phyloP scores from a whole-genome alignment of 2,888 invertebrate species.

The Torymus texanus region DNA sequence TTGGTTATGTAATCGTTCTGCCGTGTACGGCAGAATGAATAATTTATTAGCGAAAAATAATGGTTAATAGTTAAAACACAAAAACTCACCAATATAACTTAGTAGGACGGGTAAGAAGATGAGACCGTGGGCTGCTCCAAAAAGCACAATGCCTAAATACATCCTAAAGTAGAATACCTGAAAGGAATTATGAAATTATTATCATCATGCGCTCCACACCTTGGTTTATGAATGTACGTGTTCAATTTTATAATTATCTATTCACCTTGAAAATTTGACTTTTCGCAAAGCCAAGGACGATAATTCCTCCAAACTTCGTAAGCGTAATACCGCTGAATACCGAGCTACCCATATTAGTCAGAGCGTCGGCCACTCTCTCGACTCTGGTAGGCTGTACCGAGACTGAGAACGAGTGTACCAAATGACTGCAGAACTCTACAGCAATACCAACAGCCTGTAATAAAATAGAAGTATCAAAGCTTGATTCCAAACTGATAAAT shows the following conservation, averaged over 20 bases:
- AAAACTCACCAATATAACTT: conserved; percentile 92
- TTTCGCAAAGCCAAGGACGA: conserved; percentile 97
- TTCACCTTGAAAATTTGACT: conserved; percentile 94
- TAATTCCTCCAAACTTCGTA: conserved; percentile 98
- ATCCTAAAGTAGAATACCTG: conserved; percentile 96
- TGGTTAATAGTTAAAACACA: neutral
- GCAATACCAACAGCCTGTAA: conserved; percentile 95
- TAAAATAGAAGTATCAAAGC: neutral
- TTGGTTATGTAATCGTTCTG: too few relatives aligned
- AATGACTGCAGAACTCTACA: conserved; percentile 98
- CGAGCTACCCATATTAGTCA: conserved; percentile 92
- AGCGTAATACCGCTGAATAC: conserved; percentile 98
- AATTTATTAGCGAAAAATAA: conserved; percentile 1
- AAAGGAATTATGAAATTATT: conserved; percentile 55
- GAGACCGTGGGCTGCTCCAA: conserved; percentile 97
- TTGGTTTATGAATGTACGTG: neutral
- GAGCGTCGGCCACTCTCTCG: conserved; percentile 87
- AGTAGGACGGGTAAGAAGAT: conserved; percentile 98
- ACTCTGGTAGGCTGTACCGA: conserved; percentile 85
- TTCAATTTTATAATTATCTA: conserved; percentile 1
- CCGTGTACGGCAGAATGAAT: neutral
- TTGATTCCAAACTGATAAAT: too few relatives aligned
- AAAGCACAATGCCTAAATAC: conserved; percentile 97
- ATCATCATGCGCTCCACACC: neutral
- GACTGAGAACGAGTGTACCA: conserved; percentile 93